Evolutionary conservation across 2,113 vertebrate species (phyloP).

Genomic region (Copsychus sechellarum): DNA sequence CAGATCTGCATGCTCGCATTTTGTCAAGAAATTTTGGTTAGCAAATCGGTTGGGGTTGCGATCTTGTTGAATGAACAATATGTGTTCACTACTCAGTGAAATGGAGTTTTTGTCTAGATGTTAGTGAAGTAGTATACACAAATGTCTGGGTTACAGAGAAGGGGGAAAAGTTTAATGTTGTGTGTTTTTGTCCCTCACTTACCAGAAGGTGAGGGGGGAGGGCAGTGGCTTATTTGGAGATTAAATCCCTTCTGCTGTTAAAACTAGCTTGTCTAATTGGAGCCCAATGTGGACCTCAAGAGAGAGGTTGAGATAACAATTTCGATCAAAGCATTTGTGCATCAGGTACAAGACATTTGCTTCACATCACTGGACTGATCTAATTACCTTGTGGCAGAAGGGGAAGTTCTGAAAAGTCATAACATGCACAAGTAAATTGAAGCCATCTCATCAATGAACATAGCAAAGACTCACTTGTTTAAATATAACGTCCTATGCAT

Average conservation of each 20-base stretch:
- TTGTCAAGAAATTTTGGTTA: background rate
- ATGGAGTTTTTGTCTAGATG: background rate
- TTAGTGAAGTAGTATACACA: background rate
- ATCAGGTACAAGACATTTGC: background rate
- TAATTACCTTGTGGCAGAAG: background rate
- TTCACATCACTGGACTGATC: background rate
- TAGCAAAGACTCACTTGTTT: background rate
- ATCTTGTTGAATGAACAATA: background rate
- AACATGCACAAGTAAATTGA: background rate
- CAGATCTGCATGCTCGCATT: background rate
- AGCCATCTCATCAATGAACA: background rate
- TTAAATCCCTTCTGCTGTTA: background rate
- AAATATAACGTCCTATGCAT: background rate
- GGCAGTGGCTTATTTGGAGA: background rate
- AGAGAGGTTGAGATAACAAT: background rate
- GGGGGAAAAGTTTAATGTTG: accelerated
- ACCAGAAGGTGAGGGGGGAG: background rate
- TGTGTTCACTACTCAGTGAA: background rate
- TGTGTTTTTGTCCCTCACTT: background rate
- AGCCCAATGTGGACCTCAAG: background rate
- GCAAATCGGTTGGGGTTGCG: background rate
- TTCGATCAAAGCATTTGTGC: background rate
- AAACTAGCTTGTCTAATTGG: background rate
- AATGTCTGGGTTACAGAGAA: background rate
- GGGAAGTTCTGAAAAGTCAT: background rate